phyloP scores from a whole-genome alignment of 2,113 vertebrate genomes.

The Dermatemys mawii region DNA sequence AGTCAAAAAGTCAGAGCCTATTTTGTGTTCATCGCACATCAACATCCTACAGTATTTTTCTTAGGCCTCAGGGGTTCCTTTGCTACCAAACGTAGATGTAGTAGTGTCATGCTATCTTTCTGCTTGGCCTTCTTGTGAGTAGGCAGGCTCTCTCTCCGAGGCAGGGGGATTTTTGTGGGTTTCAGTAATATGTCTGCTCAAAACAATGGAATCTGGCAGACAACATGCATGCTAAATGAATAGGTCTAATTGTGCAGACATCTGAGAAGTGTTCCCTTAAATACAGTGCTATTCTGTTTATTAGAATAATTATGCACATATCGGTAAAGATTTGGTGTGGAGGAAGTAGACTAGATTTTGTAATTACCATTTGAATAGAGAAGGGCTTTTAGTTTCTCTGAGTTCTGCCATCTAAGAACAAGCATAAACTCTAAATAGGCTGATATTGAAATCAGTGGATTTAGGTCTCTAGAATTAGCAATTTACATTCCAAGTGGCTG shows the following conservation, averaged over 20 bases:
- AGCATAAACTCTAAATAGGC: conserved; percentile 30
- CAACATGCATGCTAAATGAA: fast-evolving
- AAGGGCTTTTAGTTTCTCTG: conserved; percentile 35
- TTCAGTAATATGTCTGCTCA: fast-evolving
- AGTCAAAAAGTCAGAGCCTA: not conserved
- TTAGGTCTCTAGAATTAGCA: conserved; percentile 56
- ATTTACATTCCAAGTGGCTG: conserved; percentile 71
- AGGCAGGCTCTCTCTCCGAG: not conserved
- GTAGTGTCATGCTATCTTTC: not conserved
- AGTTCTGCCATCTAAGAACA: not conserved
- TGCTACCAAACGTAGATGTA: not conserved
- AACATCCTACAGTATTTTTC: not conserved
- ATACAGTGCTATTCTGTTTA: not conserved
- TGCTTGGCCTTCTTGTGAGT: not conserved
- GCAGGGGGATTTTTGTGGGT: not conserved
- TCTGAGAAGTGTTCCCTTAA: not conserved
- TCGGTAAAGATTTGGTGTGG: conserved; percentile 1
- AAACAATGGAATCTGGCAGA: not conserved
- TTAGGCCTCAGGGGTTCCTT: not conserved
- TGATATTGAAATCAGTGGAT: conserved; percentile 67
- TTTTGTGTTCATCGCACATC: not conserved
- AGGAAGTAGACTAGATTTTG: not conserved
- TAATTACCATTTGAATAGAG: conserved; percentile 45
- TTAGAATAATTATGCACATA: conserved; percentile 36
- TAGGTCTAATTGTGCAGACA: not conserved